Base-by-base conservation (phyloP, 2,113 vertebrate genomes). In the Tragelaphus scriptus region DNA sequence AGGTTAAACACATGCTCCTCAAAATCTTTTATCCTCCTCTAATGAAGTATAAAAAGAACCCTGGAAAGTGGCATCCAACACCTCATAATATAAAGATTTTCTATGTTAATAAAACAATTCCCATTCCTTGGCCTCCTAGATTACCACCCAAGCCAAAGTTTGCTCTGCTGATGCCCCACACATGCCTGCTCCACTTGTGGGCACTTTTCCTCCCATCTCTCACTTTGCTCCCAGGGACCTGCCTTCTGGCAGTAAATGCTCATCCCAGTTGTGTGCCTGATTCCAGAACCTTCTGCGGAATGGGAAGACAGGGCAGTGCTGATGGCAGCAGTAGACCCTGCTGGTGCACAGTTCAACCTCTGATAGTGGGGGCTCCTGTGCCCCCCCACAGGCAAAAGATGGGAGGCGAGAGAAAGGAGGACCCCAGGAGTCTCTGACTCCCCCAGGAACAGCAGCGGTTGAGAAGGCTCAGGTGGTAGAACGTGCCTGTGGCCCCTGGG, bases 241-340 rank as follows among this genome's bases (percentile, higher is more conserved):
- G 5, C 44, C 55, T 85, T 71, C 53, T 68, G 16, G 53, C 28
- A 53, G 40, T 3, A 30, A 71, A n/a, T 3, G 23, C n/a, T 17
- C 40, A 56, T 8, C 11, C 16, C 36, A 19, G 17, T 14, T 58
- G 30, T 9, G 7, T 13, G 49, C 82, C 25, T 44, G 28, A 58
- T 59, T 92, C 93, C n/a, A 65, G 79, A 92, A 85, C 49, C 23
- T 65, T 88, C 63, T 44, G 63, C n/a, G 65, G 55, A 90, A 26
- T 9, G 3, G 71, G 44, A 49, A 10, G 44, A 84, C 36, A 2
- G 16, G 14, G 53, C n/a, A 2, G 47, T 19, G 88, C 44, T 6
- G 28, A 30, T 0, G 7, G 44, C 53, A 61, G 59, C 71, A 82
- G 82, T 53, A 2, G 36, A 9, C 19, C 44, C 8, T 3, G 1